Evolutionary conservation across 2,888 invertebrate genomes (phyloP).

Genomic region (Pammene aurita): DNA sequence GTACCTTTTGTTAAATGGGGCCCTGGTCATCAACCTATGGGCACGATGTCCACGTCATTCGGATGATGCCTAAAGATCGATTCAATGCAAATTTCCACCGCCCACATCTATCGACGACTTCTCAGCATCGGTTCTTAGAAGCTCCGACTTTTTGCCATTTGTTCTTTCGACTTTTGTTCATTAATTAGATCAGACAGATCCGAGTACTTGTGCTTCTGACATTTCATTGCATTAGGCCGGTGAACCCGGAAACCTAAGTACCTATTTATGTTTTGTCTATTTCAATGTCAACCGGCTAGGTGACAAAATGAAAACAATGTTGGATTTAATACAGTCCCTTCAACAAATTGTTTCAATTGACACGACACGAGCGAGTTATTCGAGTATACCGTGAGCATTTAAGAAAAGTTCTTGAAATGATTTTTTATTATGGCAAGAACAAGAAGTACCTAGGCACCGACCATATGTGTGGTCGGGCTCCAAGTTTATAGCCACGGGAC

Average conservation of each 20-base stretch:
- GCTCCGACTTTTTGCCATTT: slow-evolving; percentile 66
- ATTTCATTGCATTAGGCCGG: slow-evolving; percentile 67
- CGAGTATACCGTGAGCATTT: background rate
- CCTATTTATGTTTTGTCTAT: slow-evolving; percentile 31
- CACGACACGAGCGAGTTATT: background rate
- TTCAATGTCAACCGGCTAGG: slow-evolving; percentile 36
- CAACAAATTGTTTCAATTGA: background rate
- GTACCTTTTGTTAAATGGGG: slow-evolving; percentile 38
- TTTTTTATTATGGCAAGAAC: background rate
- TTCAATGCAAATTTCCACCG: slow-evolving; percentile 77
- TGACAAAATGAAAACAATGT: slow-evolving; percentile 18
- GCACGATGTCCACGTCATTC: slow-evolving; percentile 58
- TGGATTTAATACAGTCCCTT: slow-evolving; percentile 2
- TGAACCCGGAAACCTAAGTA: slow-evolving; percentile 74
- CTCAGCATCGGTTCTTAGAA: slow-evolving; percentile 50
- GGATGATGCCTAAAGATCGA: slow-evolving; percentile 67
- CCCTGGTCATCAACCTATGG: slow-evolving; percentile 61
- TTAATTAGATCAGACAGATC: slow-evolving; percentile 73
- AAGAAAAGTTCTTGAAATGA: background rate
- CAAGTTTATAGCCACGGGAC: background rate
- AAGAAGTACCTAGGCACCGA: too few relatives aligned
- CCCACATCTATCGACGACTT: slow-evolving; percentile 77
- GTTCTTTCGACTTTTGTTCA: slow-evolving; percentile 59
- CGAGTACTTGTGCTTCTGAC: slow-evolving; percentile 66
- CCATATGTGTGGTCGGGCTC: background rate